phyloP scores from a whole-genome alignment of 2,797 vertebrate genomes.

The Urophycis tenuis region DNA sequence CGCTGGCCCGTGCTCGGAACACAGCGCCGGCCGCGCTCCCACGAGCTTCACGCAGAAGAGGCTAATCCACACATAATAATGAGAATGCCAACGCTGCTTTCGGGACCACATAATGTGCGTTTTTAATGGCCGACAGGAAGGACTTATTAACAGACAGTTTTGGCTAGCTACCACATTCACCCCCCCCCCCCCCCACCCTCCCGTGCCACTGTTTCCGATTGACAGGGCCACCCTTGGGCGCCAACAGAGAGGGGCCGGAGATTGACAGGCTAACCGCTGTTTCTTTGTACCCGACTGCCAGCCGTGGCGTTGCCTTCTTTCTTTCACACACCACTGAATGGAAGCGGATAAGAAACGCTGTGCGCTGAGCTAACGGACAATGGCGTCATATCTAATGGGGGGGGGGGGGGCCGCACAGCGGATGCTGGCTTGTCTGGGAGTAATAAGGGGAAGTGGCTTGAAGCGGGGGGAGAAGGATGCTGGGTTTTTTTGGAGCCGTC shows the following conservation, averaged over 20 bases:
- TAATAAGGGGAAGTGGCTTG: constrained; percentile 5
- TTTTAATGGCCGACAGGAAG: neutral
- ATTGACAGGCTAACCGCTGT: neutral
- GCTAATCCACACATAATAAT: neutral
- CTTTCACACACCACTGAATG: neutral
- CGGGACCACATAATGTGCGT: neutral
- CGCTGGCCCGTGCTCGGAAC: neutral
- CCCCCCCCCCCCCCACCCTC: neutral
- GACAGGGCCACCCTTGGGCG: constrained; percentile 1
- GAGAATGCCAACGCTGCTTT: neutral
- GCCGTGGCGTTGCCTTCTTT: neutral
- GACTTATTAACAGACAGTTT: neutral
- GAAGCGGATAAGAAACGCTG: neutral
- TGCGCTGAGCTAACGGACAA: neutral
- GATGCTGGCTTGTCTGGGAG: neutral
- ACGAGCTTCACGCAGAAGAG: neutral
- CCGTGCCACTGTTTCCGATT: neutral
- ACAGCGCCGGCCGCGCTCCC: neutral
- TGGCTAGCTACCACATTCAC: neutral
- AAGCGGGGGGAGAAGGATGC: neutral
- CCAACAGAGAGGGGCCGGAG: neutral
- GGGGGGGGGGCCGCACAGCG: neutral
- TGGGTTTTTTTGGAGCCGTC: neutral
- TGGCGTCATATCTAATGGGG: neutral
- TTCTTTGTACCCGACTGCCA: neutral